phyloP scores from a whole-genome alignment of 2,113 vertebrate genomes.

The Perca flavescens region DNA sequence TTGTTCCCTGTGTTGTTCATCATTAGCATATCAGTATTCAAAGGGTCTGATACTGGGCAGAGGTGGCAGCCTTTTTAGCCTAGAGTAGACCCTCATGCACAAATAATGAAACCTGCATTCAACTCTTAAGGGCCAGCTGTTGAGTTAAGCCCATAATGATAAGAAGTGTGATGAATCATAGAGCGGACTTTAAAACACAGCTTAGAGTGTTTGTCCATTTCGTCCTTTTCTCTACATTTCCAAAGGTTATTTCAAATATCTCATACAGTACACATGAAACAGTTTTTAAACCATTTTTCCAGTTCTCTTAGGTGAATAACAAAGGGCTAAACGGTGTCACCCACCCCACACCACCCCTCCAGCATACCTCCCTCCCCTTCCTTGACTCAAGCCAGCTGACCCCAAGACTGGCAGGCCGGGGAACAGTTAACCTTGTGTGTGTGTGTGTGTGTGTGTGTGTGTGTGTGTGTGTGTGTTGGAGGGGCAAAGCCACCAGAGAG shows the following conservation, averaged over 20 bases:
- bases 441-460: constrained; percentile 46
- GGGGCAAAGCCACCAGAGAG: constrained; percentile 64
- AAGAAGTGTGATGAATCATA: constrained; percentile 15
- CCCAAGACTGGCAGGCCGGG: constrained; percentile 62
- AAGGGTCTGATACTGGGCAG: constrained; percentile 69
- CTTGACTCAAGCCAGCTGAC: constrained; percentile 75
- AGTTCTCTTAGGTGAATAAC: constrained; percentile 47
- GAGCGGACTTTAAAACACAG: not conserved
- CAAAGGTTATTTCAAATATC: constrained; percentile 5
- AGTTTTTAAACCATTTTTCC: constrained; percentile 44
- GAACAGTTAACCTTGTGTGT: constrained; percentile 72
- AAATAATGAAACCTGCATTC: constrained; percentile 59
- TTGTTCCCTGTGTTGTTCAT: constrained; percentile 84
- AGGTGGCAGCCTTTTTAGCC: constrained; percentile 75
- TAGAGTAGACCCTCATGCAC: constrained; percentile 57
- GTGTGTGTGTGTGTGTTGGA: constrained; percentile 41
- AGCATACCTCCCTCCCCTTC: constrained; percentile 33
- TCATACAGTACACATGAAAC: not conserved
- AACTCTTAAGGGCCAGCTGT: constrained; percentile 75
- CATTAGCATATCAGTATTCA: constrained; percentile 89
- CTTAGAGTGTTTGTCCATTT: constrained; percentile 2
- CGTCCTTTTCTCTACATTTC: not conserved
- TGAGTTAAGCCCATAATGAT: constrained; percentile 54
- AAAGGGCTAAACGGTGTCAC: constrained; percentile 71
- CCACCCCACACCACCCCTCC: constrained; percentile 32